These are phyloP conservation scores for Benthosema pterotum DNA, from an alignment of 2,797 vertebrate species.

Conservation along the genomic window DNA sequence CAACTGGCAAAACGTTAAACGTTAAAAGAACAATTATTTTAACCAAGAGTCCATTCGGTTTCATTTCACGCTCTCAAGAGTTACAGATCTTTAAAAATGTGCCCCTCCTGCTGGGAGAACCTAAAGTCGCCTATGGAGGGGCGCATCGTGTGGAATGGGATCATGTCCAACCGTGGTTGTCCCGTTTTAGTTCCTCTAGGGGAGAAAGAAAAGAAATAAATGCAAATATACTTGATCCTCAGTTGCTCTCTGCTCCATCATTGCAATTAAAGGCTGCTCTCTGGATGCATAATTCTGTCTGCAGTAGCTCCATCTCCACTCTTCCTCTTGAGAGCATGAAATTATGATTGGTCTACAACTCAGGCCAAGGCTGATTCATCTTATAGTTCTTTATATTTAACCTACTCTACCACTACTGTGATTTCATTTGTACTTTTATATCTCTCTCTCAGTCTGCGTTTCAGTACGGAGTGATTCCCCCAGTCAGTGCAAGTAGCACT, in stretches of 20 bases:
- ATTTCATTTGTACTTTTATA: background rate
- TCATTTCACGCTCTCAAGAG: too few relatives aligned
- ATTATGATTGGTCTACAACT: slow-evolving; percentile 26
- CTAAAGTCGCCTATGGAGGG: too few relatives aligned
- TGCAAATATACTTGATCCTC: slow-evolving; percentile 13
- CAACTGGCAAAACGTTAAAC: too few relatives aligned
- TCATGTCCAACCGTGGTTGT: too few relatives aligned
- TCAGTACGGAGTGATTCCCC: too few relatives aligned
- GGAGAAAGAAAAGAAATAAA: slow-evolving; percentile 13
- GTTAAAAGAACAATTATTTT: too few relatives aligned
- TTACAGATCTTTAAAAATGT: too few relatives aligned
- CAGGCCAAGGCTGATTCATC: slow-evolving; percentile 9
- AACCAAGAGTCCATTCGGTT: too few relatives aligned
- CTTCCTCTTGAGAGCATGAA: slow-evolving; percentile 31
- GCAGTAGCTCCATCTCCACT: slow-evolving; percentile 13
- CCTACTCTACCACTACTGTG: background rate
- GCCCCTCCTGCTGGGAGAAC: too few relatives aligned
- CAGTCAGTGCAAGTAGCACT: too few relatives aligned
- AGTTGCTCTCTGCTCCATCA: background rate
- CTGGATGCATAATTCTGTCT: slow-evolving; percentile 47
- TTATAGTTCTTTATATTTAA: background rate
- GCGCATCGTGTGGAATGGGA: too few relatives aligned
- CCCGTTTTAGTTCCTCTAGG: too few relatives aligned
- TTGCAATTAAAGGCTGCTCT: slow-evolving; percentile 18
- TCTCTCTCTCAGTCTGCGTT: background rate